Evolutionary conservation across 1,140 invertebrate species (phyloP).

Genomic region (Brevipalpus yothersi): DNA sequence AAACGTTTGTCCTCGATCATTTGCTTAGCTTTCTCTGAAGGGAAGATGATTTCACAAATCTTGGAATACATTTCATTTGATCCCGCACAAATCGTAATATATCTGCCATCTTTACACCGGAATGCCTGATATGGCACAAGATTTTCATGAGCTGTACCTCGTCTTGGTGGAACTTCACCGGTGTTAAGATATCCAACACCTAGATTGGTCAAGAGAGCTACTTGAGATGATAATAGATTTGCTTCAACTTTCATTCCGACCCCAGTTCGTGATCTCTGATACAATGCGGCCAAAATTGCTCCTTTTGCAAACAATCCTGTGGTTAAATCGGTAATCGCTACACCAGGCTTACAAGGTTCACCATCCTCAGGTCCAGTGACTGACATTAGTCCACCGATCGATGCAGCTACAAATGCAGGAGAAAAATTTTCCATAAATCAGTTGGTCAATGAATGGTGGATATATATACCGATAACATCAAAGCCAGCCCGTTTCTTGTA

Average conservation of each 20-base stretch:
- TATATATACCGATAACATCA: conserved; percentile 43
- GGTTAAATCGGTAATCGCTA: conserved; percentile 72
- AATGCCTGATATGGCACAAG: conserved; percentile 85
- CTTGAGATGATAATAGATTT: conserved; percentile 72
- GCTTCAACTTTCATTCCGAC: conserved; percentile 77
- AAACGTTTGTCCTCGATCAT: conserved; percentile 37
- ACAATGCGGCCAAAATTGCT: conserved; percentile 72
- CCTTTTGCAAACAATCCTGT: conserved; percentile 84
- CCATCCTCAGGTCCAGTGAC: conserved; percentile 62
- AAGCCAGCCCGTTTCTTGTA: conserved; percentile 66
- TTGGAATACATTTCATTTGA: conserved; percentile 18
- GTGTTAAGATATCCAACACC: conserved; percentile 74
- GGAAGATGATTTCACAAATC: conserved; percentile 9
- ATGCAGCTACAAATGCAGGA: conserved; percentile 48
- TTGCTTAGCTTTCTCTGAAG: conserved; percentile 23
- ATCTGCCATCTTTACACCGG: conserved; percentile 42
- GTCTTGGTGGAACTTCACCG: conserved; percentile 38
- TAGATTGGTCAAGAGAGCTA: conserved; percentile 50
- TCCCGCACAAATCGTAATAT: conserved; percentile 57
- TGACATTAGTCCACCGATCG: conserved; percentile 62
- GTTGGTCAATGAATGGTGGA: too few relatives aligned
- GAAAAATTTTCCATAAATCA: too few relatives aligned
- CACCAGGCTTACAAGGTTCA: conserved; percentile 68
- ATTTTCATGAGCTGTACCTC: conserved; percentile 76
- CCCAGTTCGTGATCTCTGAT: conserved; percentile 47